phyloP scores from a whole-genome alignment of 92 coral and sea anemone genomes.

The Porites lobata region DNA sequence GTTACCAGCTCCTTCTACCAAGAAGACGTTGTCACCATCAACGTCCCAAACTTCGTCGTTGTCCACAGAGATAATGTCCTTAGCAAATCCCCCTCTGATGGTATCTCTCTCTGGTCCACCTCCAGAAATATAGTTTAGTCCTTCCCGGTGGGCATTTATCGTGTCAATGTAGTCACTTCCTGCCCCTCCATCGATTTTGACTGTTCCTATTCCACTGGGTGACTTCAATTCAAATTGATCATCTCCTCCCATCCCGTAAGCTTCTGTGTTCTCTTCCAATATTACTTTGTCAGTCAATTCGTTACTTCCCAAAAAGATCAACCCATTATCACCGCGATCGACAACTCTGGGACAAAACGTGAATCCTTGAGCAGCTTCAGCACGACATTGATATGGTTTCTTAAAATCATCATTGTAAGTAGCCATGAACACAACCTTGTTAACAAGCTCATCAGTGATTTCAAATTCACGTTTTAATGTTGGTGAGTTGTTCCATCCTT shows the following conservation, averaged over 20 bases:
- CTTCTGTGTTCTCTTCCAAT: constrained; percentile 7
- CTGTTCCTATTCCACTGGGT: neutral
- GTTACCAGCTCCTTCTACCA: constrained; percentile 18
- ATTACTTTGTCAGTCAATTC: neutral
- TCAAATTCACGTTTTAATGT: neutral
- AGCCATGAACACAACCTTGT: neutral
- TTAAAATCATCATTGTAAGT: neutral
- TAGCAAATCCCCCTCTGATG: constrained; percentile 12
- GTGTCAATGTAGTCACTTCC: constrained; percentile 31
- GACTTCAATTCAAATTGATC: neutral
- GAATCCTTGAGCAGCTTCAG: neutral
- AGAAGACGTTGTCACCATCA: constrained; percentile 21
- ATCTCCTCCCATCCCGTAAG: constrained; percentile 11
- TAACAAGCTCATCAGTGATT: neutral
- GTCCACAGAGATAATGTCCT: constrained; percentile 25
- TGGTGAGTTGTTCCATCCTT: neutral
- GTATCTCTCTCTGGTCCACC: constrained; percentile 40
- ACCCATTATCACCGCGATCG: neutral
- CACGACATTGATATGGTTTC: neutral
- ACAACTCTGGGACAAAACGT: neutral
- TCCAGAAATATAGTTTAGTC: constrained; percentile 8
- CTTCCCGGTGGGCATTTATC: neutral
- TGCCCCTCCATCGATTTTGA: constrained; percentile 26
- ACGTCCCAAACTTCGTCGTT: constrained; percentile 14
- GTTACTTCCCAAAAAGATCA: neutral